Conservation (phyloP, 2,888 invertebrate genomes). For the Noctua janthina region DNA sequence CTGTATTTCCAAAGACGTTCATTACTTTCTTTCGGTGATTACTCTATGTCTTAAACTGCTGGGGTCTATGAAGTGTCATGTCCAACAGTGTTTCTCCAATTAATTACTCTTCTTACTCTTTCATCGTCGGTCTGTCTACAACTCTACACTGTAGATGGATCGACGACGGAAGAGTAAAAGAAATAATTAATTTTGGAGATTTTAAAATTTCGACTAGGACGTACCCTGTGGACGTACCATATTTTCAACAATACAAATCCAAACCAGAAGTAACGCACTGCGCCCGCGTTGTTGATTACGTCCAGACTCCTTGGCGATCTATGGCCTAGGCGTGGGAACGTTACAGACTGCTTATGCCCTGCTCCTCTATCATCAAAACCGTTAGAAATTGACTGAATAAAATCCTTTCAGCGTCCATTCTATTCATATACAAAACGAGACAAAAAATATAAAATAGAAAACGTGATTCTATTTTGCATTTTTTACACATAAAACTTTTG, state of each 20-base stretch:
- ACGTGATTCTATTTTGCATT: constrained; percentile 29
- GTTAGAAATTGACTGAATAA: neutral
- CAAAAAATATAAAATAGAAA: constrained; percentile 11
- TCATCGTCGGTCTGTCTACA: too few species aligned
- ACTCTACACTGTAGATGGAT: too few species aligned
- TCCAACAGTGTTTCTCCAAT: neutral
- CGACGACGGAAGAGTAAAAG: neutral
- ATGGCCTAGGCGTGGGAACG: neutral
- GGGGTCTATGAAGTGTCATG: neutral
- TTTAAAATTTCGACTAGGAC: neutral
- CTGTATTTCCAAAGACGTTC: neutral
- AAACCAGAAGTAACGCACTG: neutral
- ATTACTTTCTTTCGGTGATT: neutral
- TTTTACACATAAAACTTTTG: constrained; percentile 32
- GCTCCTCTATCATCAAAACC: neutral
- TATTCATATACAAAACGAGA: constrained; percentile 3
- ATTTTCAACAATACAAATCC: neutral
- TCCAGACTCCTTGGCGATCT: neutral
- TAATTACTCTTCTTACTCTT: too few species aligned
- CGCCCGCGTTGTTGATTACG: neutral
- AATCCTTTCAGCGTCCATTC: neutral
- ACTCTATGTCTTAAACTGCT: neutral
- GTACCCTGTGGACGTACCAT: neutral
- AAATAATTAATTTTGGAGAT: neutral
- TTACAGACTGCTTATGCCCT: neutral